Percentiles rank a stretch among this genome's conserved stretches.
Evolutionary conservation across 2,113 vertebrate species (phyloP).

Genomic region (Monarcha castaneiventris): DNA sequence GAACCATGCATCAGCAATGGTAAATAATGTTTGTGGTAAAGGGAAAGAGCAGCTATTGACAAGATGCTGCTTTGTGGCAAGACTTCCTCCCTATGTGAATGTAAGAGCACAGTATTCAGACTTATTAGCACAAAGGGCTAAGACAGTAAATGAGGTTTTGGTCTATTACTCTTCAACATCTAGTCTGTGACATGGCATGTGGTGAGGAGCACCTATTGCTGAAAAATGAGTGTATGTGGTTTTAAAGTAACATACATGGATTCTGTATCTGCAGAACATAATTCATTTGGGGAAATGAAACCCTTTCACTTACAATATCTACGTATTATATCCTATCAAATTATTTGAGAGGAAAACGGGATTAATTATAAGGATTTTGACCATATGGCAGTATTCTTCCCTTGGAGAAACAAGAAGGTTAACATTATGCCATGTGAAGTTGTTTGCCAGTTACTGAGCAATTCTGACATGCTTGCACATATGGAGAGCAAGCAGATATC

Average conservation of each 20-base stretch:
- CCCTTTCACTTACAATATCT: neutral
- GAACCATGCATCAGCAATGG: neutral
- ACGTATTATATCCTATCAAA: neutral
- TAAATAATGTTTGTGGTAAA: neutral
- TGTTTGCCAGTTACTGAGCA: neutral
- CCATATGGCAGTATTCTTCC: neutral
- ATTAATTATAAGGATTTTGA: slow-evolving; percentile 2
- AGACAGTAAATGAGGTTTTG: neutral
- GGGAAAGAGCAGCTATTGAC: neutral
- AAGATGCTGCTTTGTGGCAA: slow-evolving; percentile 3
- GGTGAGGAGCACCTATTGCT: neutral
- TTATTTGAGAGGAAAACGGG: neutral
- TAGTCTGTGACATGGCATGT: neutral
- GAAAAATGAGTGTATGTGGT: neutral
- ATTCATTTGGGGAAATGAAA: neutral
- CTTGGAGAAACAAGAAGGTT: neutral
- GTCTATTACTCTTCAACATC: neutral
- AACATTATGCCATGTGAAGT: neutral
- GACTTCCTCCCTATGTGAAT: neutral
- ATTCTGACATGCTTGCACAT: neutral
- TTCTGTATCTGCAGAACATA: neutral
- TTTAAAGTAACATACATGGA: neutral
- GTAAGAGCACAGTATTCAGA: neutral
- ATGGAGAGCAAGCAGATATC: neutral
- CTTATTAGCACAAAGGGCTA: neutral